Evolutionary conservation across 2,888 invertebrate genomes (phyloP).

Genomic region (Micoletzkya japonica): DNA sequence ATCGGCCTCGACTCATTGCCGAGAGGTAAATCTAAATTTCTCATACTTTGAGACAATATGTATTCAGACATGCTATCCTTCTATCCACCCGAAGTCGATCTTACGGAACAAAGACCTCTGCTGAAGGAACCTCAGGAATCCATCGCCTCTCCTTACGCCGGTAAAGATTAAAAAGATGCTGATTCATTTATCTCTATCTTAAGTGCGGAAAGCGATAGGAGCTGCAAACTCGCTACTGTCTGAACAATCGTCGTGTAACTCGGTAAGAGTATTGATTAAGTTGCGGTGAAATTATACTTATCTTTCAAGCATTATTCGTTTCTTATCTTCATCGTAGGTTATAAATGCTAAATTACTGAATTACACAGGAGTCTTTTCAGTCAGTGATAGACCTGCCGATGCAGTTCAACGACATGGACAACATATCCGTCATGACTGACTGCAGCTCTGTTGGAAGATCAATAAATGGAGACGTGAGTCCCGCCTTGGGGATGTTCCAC

Average conservation of each 20-base stretch:
- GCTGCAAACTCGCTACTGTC: too few species aligned
- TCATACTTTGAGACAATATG: not conserved
- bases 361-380: constrained; percentile 6
- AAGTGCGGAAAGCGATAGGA: too few species aligned
- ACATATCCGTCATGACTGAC: constrained; percentile 3
- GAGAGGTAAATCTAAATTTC: not conserved
- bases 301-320: too few species aligned
- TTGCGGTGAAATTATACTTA: too few species aligned
- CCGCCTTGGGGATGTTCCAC: not conserved
- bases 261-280: too few species aligned
- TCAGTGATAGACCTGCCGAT: constrained; percentile 1
- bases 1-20: not conserved
- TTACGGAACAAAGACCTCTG: too few species aligned
- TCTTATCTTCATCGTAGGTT: too few species aligned
- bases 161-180: too few species aligned
- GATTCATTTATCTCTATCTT: too few species aligned
- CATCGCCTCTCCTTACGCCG: too few species aligned
- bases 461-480: constrained; percentile 7
- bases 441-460: not conserved
- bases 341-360: not conserved
- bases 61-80: constrained; percentile 14
- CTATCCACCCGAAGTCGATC: constrained; percentile 24
- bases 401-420: constrained; percentile 5
- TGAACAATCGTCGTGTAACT: too few species aligned
- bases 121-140: too few species aligned